These are phyloP conservation scores for Rattus norvegicus DNA, from an alignment of 2,113 vertebrate genomes.

Conservation along the genomic window GRCr8 NC_086020.1:245882501-245883000, in stretches of 20 bases:
- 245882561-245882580: conserved; percentile 20
- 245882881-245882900: not conserved
- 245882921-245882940: conserved; percentile 40
- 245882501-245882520: conserved; percentile 4
- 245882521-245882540: not conserved
- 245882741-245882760: not conserved
- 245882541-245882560: not conserved
- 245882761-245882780: not conserved
- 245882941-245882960: conserved; percentile 56
- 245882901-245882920: conserved; percentile 35
- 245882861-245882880: conserved; percentile 33
- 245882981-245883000: conserved; percentile 57
- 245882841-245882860: conserved; percentile 66
- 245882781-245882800: not conserved
- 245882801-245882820: conserved; percentile 41
- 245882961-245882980: conserved; percentile 52
- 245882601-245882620: not conserved
- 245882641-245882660: not conserved
- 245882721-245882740: not conserved
- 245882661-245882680: not conserved
- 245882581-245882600: not conserved
- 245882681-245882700: not conserved
- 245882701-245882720: not conserved
- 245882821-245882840: conserved; percentile 11
- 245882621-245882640: conserved; percentile 51